Percentiles rank a stretch among this genome's conserved stretches.
Conservation (phyloP, 2,113 vertebrate species). For the Arizona elegans region DNA sequence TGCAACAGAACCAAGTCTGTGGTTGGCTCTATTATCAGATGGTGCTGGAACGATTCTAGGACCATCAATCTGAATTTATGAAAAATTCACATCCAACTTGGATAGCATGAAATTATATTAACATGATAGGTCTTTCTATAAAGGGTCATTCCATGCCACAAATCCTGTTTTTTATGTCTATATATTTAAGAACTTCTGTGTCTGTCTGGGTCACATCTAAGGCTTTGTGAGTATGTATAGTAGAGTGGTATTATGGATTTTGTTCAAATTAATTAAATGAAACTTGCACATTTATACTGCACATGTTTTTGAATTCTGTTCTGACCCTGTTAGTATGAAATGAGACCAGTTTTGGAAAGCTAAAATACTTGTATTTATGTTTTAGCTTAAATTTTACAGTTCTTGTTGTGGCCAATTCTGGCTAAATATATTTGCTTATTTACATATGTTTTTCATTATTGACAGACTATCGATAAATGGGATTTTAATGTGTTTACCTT, state of each 20-base stretch:
- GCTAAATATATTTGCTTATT: neutral
- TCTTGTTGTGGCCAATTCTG: neutral
- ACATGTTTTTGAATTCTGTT: neutral
- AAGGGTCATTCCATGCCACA: neutral
- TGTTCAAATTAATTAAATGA: neutral
- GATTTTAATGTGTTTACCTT: slow-evolving; percentile 86
- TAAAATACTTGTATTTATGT: neutral
- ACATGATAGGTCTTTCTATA: neutral
- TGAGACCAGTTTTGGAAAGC: neutral
- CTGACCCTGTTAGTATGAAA: neutral
- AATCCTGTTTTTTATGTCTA: neutral
- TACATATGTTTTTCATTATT: slow-evolving; percentile 2
- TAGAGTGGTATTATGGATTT: neutral
- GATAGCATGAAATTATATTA: neutral
- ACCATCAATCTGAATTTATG: neutral
- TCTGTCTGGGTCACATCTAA: neutral
- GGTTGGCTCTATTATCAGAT: neutral
- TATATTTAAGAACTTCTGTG: neutral
- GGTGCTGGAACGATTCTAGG: neutral
- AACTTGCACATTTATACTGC: neutral
- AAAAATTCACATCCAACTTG: neutral
- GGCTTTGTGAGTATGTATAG: neutral
- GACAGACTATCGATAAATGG: slow-evolving; percentile 88
- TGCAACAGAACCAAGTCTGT: neutral
- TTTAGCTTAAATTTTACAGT: neutral